Percentiles rank a stretch among this genome's conserved stretches.
Evolutionary conservation across 2,797 vertebrate genomes (phyloP).

Genomic region (Enteromius thamalakanensis): DNA sequence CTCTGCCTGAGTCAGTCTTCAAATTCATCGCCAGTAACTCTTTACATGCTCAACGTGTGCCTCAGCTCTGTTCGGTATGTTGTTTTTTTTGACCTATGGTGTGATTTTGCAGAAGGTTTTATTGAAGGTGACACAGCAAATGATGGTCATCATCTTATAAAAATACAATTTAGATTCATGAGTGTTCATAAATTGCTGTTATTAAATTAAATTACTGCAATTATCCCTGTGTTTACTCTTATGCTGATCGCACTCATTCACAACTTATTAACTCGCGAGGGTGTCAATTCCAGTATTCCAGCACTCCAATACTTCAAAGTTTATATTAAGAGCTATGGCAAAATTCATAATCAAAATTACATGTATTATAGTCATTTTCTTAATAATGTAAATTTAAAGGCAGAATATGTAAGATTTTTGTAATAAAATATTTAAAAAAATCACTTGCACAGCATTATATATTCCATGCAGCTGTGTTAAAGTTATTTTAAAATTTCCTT

Average conservation of each 20-base stretch:
- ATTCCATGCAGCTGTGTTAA: too few species aligned
- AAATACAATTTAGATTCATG: background rate
- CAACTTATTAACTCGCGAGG: background rate
- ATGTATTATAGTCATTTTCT: too few species aligned
- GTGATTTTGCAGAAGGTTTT: background rate
- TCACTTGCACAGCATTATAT: too few species aligned
- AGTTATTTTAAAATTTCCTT: too few species aligned
- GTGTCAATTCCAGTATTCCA: too few species aligned
- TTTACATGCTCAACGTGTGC: background rate
- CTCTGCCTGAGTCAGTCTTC: constrained; percentile 12
- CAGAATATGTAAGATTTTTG: too few species aligned
- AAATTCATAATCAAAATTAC: too few species aligned
- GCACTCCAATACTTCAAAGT: too few species aligned
- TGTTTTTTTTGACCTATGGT: background rate
- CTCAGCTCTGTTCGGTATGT: background rate
- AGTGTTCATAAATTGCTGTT: constrained; percentile 1
- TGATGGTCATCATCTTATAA: background rate
- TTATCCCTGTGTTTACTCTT: constrained; percentile 1
- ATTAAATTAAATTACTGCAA: background rate
- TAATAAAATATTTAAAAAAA: too few species aligned
- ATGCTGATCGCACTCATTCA: background rate
- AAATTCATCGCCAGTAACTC: background rate
- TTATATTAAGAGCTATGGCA: too few species aligned
- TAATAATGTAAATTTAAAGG: too few species aligned
- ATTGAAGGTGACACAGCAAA: constrained; percentile 6